A percentile compares a stretch with the other conserved stretches of the same genome.
Conservation (phyloP, 2,797 vertebrate genomes). For the Cottoperca gobio region DNA sequence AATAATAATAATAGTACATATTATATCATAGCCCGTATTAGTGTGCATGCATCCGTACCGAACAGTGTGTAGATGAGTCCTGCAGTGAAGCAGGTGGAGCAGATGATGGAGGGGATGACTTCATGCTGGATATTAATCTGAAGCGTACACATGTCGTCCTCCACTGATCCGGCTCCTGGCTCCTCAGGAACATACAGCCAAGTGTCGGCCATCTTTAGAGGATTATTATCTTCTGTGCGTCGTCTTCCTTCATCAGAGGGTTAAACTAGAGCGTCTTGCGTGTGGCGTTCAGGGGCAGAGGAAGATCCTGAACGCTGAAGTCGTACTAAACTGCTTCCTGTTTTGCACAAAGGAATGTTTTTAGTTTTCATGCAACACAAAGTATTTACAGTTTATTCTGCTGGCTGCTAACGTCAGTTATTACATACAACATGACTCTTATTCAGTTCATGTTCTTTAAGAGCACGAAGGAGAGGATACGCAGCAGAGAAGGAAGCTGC, state of each 20-base stretch:
- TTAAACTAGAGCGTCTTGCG: conserved; percentile 18
- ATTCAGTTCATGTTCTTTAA: neutral
- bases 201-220: conserved; percentile 75
- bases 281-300: conserved; percentile 57
- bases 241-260: conserved; percentile 54
- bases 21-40: neutral
- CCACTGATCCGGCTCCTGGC: conserved; percentile 65
- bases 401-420: neutral
- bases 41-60: too few species aligned
- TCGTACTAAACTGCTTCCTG: conserved; percentile 57
- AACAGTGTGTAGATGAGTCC: conserved; percentile 91
- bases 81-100: conserved; percentile 86
- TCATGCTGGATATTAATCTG: conserved; percentile 83
- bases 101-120: conserved; percentile 85
- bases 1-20: too few species aligned
- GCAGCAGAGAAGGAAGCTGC: conserved; percentile 64
- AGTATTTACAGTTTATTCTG: neutral
- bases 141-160: conserved; percentile 78
- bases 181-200: conserved; percentile 78
- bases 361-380: conserved; percentile 17
- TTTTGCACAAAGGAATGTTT: conserved; percentile 52
- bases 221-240: conserved; percentile 41
- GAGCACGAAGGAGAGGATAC: conserved; percentile 15
- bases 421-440: neutral
- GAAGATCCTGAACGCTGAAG: conserved; percentile 54